These are phyloP conservation scores for Paradoxurus hermaphroditus DNA, from an alignment of 2,113 vertebrate genomes.

Conservation along the genomic window DNA sequence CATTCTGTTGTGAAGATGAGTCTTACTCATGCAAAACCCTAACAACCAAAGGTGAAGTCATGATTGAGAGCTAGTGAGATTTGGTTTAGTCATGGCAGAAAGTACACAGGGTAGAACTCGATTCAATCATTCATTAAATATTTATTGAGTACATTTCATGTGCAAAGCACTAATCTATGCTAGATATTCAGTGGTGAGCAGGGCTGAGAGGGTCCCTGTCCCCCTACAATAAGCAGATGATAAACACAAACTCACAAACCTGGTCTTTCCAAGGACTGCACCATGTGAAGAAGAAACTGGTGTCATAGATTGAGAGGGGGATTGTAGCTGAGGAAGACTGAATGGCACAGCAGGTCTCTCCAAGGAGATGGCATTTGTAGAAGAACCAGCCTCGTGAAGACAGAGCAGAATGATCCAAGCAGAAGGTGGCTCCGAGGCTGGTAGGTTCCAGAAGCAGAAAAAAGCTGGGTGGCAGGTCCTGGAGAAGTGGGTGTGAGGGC, in stretches of 20 bases:
- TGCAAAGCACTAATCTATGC: too few species aligned
- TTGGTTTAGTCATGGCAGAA: background rate
- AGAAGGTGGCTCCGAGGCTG: too few species aligned
- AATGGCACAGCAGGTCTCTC: background rate
- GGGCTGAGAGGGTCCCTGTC: background rate
- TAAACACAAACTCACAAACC: background rate
- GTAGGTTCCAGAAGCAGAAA: background rate
- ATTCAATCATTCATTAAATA: background rate
- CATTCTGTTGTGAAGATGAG: background rate
- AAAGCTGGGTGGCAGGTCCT: fast-evolving
- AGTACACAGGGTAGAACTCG: background rate
- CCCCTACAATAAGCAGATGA: fast-evolving
- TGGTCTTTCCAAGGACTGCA: background rate
- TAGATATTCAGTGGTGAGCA: fast-evolving
- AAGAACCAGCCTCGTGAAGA: background rate
- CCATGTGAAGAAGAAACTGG: background rate
- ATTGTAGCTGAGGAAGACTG: background rate
- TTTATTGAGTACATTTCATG: background rate
- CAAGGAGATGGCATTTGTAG: background rate
- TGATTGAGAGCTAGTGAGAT: background rate
- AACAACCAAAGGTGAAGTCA: background rate
- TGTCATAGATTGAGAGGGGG: background rate
- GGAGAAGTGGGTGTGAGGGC: fast-evolving
- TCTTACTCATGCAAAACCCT: fast-evolving
- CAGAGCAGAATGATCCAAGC: background rate